A percentile compares a stretch with the other conserved stretches of the same genome.
Evolutionary conservation across 2,888 invertebrate species (phyloP).

Genomic region (Limnephilus auricula): DNA sequence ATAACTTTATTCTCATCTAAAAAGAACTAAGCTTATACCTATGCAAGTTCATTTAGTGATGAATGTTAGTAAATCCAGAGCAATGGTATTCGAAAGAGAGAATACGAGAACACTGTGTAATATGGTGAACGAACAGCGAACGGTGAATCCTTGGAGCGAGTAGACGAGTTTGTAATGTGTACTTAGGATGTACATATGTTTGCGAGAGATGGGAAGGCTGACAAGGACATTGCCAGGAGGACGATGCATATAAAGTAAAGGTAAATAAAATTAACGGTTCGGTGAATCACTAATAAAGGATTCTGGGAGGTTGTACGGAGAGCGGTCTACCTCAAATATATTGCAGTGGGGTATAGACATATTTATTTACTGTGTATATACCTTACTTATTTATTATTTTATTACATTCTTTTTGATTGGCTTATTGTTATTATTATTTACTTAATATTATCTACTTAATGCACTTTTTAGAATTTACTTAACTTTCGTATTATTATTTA

Average conservation of each 20-base stretch:
- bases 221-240: background rate
- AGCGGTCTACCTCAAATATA: background rate
- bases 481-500: too few relatives aligned
- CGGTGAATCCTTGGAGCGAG: background rate
- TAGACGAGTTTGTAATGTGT: background rate
- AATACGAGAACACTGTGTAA: background rate
- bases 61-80: background rate
- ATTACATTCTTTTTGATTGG: too few relatives aligned
- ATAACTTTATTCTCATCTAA: background rate
- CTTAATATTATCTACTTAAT: too few relatives aligned
- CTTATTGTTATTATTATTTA: too few relatives aligned
- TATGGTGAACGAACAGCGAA: background rate
- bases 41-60: background rate
- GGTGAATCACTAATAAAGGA: background rate
- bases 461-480: too few relatives aligned
- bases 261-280: background rate
- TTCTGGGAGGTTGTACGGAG: background rate
- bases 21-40: background rate
- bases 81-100: background rate
- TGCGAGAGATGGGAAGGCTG: background rate
- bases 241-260: background rate
- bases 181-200: background rate
- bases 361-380: too few relatives aligned
- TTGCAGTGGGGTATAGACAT: background rate
- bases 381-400: too few relatives aligned